Conservation (phyloP, 2,113 vertebrate species). For the Hippocampus guttulatus region DNA sequence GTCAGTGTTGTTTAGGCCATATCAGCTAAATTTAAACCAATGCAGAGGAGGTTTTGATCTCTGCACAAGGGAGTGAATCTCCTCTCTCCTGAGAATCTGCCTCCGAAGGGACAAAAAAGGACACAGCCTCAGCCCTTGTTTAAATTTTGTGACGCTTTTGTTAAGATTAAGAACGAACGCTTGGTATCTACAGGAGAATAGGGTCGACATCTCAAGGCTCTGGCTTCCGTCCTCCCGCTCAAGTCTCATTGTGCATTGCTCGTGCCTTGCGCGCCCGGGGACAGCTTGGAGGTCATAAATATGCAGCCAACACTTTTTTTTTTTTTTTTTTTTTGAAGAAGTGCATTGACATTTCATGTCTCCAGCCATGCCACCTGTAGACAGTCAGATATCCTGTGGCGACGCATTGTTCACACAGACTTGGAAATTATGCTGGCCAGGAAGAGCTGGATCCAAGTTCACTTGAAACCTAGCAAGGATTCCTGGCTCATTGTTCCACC, state of each 20-base stretch:
- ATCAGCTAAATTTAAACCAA: constrained; percentile 1
- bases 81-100: constrained; percentile 20
- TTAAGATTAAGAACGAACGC: constrained; percentile 47
- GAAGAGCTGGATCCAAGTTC: constrained; percentile 38
- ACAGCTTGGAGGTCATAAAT: constrained; percentile 41
- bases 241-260: constrained; percentile 46
- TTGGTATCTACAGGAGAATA: constrained; percentile 29
- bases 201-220: constrained; percentile 40
- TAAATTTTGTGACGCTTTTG: constrained; percentile 53
- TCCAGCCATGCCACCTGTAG: constrained; percentile 35
- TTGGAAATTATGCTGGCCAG: constrained; percentile 29
- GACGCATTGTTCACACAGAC: constrained; percentile 36
- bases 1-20: background rate
- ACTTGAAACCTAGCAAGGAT: background rate
- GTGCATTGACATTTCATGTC: constrained; percentile 30
- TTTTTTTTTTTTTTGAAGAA: constrained; percentile 14
- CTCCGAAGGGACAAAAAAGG: constrained; percentile 16
- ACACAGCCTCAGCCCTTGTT: constrained; percentile 30
- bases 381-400: constrained; percentile 48
- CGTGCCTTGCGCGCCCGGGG: constrained; percentile 4
- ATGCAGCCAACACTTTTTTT: constrained; percentile 17
- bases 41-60: constrained; percentile 23
- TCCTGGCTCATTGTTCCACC: constrained; percentile 36
- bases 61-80: constrained; percentile 12
- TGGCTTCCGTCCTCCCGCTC: constrained; percentile 42